Evolutionary conservation across 2,888 invertebrate genomes (phyloP).

Genomic region (Icerya purchasi): DNA sequence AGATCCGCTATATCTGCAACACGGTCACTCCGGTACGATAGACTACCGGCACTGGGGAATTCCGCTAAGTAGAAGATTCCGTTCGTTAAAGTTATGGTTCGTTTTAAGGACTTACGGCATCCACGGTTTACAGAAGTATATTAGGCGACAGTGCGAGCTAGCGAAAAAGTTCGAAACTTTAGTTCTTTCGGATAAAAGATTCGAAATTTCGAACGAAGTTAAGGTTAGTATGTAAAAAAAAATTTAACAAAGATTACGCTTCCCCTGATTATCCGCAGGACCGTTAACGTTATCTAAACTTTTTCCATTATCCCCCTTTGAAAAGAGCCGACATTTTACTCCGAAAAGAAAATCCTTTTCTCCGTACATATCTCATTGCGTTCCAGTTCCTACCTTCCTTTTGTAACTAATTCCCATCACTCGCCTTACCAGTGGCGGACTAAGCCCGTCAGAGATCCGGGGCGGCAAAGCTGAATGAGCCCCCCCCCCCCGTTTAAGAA

Average conservation of each 20-base stretch:
- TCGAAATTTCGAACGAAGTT: conserved; percentile 81
- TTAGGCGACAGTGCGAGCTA: conserved; percentile 70
- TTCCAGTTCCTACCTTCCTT: too few relatives aligned
- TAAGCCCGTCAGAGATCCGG: too few relatives aligned
- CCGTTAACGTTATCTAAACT: too few relatives aligned
- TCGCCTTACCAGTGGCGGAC: too few relatives aligned
- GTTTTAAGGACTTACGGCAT: conserved; percentile 85
- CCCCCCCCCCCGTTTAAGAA: too few relatives aligned
- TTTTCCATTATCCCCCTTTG: too few relatives aligned
- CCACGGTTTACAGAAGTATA: conserved; percentile 76
- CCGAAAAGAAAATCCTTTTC: too few relatives aligned
- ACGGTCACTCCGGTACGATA: conserved; percentile 80
- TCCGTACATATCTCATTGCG: not conserved
- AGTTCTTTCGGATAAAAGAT: conserved; percentile 60
- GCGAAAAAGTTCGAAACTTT: conserved; percentile 72
- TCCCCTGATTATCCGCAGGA: too few relatives aligned
- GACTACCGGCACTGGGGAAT: conserved; percentile 97
- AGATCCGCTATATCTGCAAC: conserved; percentile 92
- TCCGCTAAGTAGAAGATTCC: conserved; percentile 79
- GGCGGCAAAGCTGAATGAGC: too few relatives aligned
- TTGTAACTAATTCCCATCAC: not conserved
- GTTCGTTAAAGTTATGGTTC: conserved; percentile 85
- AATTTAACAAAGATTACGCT: too few relatives aligned
- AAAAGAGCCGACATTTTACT: too few relatives aligned
- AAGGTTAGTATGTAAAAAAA: conserved; percentile 47